Evolutionary conservation across 2,888 invertebrate species (phyloP), one percentile per base, ranked within the genome.

Genomic region (Criorhina ranunculi): DNA sequence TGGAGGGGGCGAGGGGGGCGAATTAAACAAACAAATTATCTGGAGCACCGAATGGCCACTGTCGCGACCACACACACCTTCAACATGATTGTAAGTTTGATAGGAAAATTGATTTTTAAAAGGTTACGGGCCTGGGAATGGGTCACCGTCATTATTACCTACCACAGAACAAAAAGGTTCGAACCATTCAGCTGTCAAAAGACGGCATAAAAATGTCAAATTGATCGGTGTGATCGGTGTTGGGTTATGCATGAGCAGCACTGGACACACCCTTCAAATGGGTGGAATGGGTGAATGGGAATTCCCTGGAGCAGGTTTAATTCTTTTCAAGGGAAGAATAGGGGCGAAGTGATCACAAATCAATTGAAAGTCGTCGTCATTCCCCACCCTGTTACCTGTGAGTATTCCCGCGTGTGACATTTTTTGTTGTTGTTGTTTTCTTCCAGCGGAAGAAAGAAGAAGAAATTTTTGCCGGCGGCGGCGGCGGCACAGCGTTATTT

Each of bases 121-220:
- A 82, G 77, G 77, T 78, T 78, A 72, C 70, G 44, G 78, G 59
- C 70, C 70, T 72, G 78, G 72, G 70, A 81, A 77, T 66, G 57
- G 76, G 70, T 77, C 70, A 59, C 40, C 53, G 51, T 51, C 76
- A 44, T 37, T 49, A 64, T 75, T 76, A 76, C 77, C 76, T 70
- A 77, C 81, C 81, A 62, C 81, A 70, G 81, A 77, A 81, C 80
- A 80, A 80, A 80, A 80, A 80, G 80, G 75, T 81, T 70, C 70
- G 29, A 77, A 44, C 77, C 72, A 77, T 82, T 78, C 77, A 78
- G 11, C 77, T 77, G 82, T 82, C 82, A 82, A 40, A 78, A 46
- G 78, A 31, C 66, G 53, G 17, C 78, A 82, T 82, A 82, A 78
- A 82, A 77, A 78, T 60, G 70, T 82, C 82, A 77, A 66, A 64